Percentiles rank a stretch among this genome's conserved stretches.
phyloP scores from a whole-genome alignment of 1,140 invertebrate species.

The Anadara kagoshimensis region DNA sequence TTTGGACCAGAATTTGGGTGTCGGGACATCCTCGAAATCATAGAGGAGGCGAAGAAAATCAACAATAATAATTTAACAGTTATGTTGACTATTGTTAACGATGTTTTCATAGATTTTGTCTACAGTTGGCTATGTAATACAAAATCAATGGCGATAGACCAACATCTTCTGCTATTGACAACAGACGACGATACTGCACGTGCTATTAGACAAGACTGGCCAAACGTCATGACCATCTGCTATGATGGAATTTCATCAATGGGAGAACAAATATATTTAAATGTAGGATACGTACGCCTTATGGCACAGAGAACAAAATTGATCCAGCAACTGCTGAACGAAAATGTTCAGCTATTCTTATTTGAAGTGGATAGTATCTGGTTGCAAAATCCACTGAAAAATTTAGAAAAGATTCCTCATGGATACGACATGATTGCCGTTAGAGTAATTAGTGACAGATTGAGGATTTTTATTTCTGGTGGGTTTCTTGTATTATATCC shows the following conservation, averaged over 20 bases:
- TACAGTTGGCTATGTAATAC: constrained; percentile 27
- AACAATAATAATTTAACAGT: neutral
- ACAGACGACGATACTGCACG: neutral
- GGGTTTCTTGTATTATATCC: constrained; percentile 23
- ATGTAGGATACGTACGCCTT: constrained; percentile 15
- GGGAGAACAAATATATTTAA: constrained; percentile 5
- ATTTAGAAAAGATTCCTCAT: neutral
- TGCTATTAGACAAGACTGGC: neutral
- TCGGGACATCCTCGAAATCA: too few species aligned
- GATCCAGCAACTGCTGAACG: constrained; percentile 7
- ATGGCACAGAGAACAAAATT: constrained; percentile 3
- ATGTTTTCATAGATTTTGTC: constrained; percentile 11
- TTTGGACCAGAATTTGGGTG: too few species aligned
- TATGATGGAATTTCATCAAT: neutral
- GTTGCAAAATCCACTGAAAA: constrained; percentile 18
- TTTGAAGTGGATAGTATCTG: constrained; percentile 32
- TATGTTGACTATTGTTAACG: constrained; percentile 7
- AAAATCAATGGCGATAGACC: constrained; percentile 1
- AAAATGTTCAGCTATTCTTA: constrained; percentile 16
- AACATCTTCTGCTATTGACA: constrained; percentile 5
- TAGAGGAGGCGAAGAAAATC: too few species aligned
- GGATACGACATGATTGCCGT: neutral
- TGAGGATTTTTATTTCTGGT: neutral
- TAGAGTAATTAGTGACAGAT: neutral
- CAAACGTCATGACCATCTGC: neutral